Evolutionary conservation across 2,888 invertebrate genomes (phyloP), one percentile per base, ranked within the genome.

Genomic region (Caenorhabditis wallacei): DNA sequence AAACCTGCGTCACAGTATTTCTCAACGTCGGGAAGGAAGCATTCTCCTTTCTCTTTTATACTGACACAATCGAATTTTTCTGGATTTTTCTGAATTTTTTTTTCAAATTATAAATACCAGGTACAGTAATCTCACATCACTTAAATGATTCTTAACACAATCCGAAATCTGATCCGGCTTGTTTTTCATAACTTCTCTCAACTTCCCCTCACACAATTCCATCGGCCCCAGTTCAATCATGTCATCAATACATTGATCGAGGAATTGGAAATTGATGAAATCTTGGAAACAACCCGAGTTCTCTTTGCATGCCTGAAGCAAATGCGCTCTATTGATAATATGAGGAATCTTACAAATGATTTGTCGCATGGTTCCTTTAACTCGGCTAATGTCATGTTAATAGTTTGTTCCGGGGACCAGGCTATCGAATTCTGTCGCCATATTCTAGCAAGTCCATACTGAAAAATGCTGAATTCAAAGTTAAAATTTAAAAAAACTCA

Each of bases 41-140:
- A 72, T 13, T 54, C 30, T 7, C 43, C 63, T 2, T 11, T 63
- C 4, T 63, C 30, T 2, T 72, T 13, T 13, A 72, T 72, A 22
- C 63, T 72, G 3, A 43, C 40, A 46, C 72, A 72, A 37, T 72
- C 72, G 18, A 72, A 37, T 16, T 72, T 72, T 10, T 35, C 61
- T n/a, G 71, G 71, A 13, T 40, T 16, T 37, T n/a, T 61, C 71
- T 72, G 35, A 4, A 7, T 1, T 40, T 40, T 59, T 40, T 40
- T 4, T 13, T 16, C 5, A 40, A 18, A 18, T 61, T 40, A 20
- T 37, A 7, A 10, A 3, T 18, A n/a, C n/a, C n/a, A n/a, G n/a
- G n/a, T n/a, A n/a, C n/a, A n/a, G 20, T n/a, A 11, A 20, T n/a
- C 54, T 63, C 8, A 72, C 72, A 43, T 63, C n/a, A 0, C 18